These are phyloP conservation scores for Epiblema foenella DNA, from an alignment of 2,888 invertebrate genomes.

Conservation along the genomic window DNA sequence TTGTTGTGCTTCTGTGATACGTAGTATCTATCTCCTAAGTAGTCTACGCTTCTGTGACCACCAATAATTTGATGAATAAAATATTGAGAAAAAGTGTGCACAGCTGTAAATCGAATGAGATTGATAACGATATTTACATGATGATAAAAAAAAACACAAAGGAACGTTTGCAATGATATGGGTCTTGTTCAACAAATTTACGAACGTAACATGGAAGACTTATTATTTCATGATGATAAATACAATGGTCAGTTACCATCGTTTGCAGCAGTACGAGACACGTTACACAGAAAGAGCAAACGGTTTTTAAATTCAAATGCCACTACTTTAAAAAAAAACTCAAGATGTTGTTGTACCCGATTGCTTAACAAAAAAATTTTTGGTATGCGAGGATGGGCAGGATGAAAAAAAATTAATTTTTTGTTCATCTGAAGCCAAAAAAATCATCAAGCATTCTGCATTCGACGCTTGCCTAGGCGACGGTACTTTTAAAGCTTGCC, in stretches of 20 bases:
- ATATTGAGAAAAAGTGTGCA: slow-evolving; percentile 1
- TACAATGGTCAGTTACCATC: background rate
- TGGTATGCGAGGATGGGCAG: background rate
- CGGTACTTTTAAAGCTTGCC: slow-evolving; percentile 12
- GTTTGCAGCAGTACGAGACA: background rate
- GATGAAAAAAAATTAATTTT: background rate
- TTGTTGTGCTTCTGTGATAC: too few species aligned
- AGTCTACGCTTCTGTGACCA: slow-evolving; percentile 4
- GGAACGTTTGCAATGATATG: background rate
- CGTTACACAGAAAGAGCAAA: background rate
- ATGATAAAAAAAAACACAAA: slow-evolving; percentile 4
- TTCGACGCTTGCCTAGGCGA: slow-evolving; percentile 2
- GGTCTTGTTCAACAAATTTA: background rate
- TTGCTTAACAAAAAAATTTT: background rate
- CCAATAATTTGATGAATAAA: background rate
- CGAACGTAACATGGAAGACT: slow-evolving; percentile 4
- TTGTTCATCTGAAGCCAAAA: background rate
- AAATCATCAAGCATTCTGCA: background rate
- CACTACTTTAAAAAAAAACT: background rate
- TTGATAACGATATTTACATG: background rate
- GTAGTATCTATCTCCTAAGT: too few species aligned
- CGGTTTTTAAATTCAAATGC: slow-evolving; percentile 7
- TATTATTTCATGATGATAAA: slow-evolving; percentile 4
- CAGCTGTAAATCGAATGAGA: background rate
- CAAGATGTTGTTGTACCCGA: background rate